Evolutionary conservation across 2,888 invertebrate species (phyloP).

Genomic region (Pycnomerus fuliginosus): DNA sequence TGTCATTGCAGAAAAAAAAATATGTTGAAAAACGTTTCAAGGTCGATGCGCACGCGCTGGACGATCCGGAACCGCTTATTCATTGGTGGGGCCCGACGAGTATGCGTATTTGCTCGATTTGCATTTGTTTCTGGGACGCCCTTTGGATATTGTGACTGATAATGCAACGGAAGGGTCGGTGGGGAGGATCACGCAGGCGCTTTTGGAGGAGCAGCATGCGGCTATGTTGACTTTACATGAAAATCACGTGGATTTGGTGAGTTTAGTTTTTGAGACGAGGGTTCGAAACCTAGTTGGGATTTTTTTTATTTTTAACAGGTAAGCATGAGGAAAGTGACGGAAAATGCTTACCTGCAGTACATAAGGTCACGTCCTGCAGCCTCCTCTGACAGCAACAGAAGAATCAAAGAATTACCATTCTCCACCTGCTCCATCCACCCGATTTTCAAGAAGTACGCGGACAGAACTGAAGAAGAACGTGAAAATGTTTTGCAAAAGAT

Average conservation of each 20-base stretch:
- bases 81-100: conserved; percentile 88
- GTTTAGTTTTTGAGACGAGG: no score
- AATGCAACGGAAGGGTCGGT: conserved; percentile 60
- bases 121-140: conserved; percentile 85
- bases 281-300: no score
- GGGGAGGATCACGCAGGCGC: conserved; percentile 78
- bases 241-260: conserved; percentile 73
- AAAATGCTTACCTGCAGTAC: conserved; percentile 91
- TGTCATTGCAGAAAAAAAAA: no score
- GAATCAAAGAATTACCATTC: conserved; percentile 70
- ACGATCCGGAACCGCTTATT: conserved; percentile 86
- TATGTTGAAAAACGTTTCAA: no score
- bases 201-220: conserved; percentile 81
- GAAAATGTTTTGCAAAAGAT: conserved; percentile 63
- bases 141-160: conserved; percentile 60
- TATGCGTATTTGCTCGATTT: conserved; percentile 91
- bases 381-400: conserved; percentile 83
- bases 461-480: conserved; percentile 47
- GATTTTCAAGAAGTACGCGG: conserved; percentile 53
- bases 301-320: no score
- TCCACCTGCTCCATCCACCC: conserved; percentile 65
- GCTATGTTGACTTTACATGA: conserved; percentile 74
- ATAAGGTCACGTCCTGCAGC: conserved; percentile 83
- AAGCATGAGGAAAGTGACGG: conserved; percentile 70
- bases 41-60: conserved; percentile 95